Percentiles rank a stretch among this genome's conserved stretches.
Evolutionary conservation across 2,888 invertebrate genomes (phyloP).

Genomic region (Caradrina clavipalpis): DNA sequence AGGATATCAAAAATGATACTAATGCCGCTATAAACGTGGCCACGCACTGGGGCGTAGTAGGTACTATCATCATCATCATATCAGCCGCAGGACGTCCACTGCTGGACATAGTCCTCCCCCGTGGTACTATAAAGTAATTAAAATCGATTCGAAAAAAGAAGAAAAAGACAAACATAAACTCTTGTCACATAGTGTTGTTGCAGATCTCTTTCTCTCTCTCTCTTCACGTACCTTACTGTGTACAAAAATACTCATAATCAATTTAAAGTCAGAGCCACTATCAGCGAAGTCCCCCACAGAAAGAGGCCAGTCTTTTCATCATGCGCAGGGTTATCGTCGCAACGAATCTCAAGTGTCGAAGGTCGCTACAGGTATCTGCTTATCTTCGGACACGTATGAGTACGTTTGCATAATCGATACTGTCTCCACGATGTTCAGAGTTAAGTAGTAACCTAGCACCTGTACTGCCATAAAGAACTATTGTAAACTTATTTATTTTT

Average conservation of each 20-base stretch:
- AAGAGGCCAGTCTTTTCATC: not conserved
- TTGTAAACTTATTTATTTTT: no score
- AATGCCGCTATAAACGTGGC: no score
- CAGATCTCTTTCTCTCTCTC: not conserved
- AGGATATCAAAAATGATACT: no score
- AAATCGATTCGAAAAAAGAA: no score
- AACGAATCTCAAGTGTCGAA: conserved; percentile 29
- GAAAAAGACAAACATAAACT: no score
- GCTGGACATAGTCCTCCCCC: no score
- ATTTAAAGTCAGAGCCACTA: not conserved
- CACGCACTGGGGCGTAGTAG: no score
- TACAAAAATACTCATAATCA: not conserved
- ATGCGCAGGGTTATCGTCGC: conserved; percentile 21
- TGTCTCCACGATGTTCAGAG: conserved; percentile 2
- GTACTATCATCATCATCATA: no score
- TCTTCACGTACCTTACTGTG: not conserved
- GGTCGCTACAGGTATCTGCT: conserved; percentile 42
- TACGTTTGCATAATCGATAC: conserved; percentile 38
- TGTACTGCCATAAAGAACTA: no score
- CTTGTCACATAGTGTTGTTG: no score
- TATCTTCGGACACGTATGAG: conserved; percentile 27
- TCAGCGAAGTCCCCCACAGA: not conserved
- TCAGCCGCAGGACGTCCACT: no score
- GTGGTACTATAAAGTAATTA: no score
- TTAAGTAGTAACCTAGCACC: not conserved